phyloP scores from a whole-genome alignment of 1,140 invertebrate genomes.

The Cotesia typhae region DNA sequence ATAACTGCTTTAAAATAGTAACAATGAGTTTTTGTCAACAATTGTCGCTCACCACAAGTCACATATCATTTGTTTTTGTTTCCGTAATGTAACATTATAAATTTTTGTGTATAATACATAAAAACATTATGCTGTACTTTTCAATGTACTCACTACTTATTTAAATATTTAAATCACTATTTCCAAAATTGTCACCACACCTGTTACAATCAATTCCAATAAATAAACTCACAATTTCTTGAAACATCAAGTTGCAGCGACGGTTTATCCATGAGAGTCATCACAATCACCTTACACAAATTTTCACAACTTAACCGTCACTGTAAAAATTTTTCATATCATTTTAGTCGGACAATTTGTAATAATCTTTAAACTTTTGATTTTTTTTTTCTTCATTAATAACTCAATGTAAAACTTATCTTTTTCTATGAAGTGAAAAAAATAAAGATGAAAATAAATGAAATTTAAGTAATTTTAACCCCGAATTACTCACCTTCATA shows the following conservation, averaged over 20 bases:
- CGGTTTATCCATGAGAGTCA: background rate
- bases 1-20: too few relatives aligned
- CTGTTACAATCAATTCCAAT: background rate
- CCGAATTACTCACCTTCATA: conserved; percentile 41
- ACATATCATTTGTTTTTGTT: too few relatives aligned
- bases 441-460: background rate
- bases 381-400: background rate
- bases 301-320: background rate
- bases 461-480: conserved; percentile 10
- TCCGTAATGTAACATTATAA: too few relatives aligned
- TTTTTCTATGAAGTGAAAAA: background rate
- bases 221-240: background rate
- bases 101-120: too few relatives aligned
- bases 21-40: background rate
- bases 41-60: too few relatives aligned
- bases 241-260: background rate
- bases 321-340: background rate
- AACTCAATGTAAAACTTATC: background rate
- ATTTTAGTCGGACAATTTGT: too few relatives aligned
- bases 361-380: too few relatives aligned
- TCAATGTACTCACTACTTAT: too few relatives aligned
- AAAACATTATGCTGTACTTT: too few relatives aligned
- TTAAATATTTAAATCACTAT: too few relatives aligned
- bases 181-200: background rate
- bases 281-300: conserved; percentile 16